Conservation (phyloP, 2,797 vertebrate genomes). For the Ctenochaetus hawaiiensis region DNA sequence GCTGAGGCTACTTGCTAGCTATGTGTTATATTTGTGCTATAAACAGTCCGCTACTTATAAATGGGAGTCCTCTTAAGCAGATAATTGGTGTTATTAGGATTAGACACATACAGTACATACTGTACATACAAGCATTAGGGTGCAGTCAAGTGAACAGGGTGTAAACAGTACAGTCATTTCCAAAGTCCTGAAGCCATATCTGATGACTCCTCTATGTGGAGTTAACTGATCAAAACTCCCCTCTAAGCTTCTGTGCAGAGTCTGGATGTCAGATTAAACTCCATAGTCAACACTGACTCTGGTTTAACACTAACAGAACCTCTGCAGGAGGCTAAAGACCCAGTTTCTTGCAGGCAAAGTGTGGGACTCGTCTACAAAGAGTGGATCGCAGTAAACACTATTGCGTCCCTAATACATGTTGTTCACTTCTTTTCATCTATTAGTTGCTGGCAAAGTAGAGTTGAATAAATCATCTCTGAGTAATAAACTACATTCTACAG, state of each 20-base stretch:
- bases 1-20: conserved; percentile 52
- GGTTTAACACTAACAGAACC: conserved; percentile 33
- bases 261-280: conserved; percentile 4
- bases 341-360: conserved; percentile 8
- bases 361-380: conserved; percentile 25
- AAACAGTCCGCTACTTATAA: conserved; percentile 15
- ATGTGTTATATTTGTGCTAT: conserved; percentile 47
- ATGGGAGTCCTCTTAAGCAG: conserved; percentile 41
- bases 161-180: conserved; percentile 56
- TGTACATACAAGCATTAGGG: conserved; percentile 50
- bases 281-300: conserved; percentile 1
- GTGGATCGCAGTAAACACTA: conserved; percentile 47
- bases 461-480: conserved; percentile 56
- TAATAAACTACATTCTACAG: conserved; percentile 50
- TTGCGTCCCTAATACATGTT: conserved; percentile 18
- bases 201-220: conserved; percentile 31
- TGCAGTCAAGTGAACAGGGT: conserved; percentile 52
- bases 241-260: conserved; percentile 15
- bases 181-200: conserved; percentile 28
- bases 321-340: conserved; percentile 33
- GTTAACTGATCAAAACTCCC: conserved; percentile 17
- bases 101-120: conserved; percentile 37
- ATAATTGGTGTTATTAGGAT: conserved; percentile 35
- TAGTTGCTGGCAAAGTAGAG: conserved; percentile 55
- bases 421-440: conserved; percentile 6